Base-by-base conservation (phyloP, 1,140 invertebrate species). In the Holotrichia oblita region DNA sequence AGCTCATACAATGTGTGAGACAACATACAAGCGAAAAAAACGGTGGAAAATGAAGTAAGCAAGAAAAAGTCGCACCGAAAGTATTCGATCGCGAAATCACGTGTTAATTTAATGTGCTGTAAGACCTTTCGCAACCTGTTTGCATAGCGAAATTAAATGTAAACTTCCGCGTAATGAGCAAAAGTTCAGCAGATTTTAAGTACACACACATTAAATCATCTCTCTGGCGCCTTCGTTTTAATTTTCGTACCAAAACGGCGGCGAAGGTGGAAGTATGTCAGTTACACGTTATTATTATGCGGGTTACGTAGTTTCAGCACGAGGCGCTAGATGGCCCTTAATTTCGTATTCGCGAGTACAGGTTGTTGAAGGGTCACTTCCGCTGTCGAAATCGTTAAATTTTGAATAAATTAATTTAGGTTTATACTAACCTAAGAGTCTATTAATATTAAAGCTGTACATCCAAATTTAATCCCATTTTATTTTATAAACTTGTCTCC, bases 191-290 rank as follows among this genome's bases (percentile, higher is more conserved):
- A 69, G 61, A 69, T 27, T 69, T 69, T 69, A 69, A 69, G 22
- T 69, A 69, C 61, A 69, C 27, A 69, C 27, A 69, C 61, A 69
- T 69, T 69, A 69, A 69, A 69, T 69, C 61, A 69, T 69, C 61
- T 55, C 48, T 17, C 0, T 20, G 61, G 27, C 61, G 61, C 20
- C 22, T 20, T 69, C 20, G 9, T 69, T 69, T 69, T 69, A 69
- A 69, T 69, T 69, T 69, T 69, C 61, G 17, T 20, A 69, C 22
- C 61, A 27, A 14, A 34, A 27, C 20, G 22, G 22, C 61, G 12
- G 20, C 22, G 61, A 24, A 17, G 61, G 22, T 14, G 61, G 22
- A 27, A 69, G 61, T 34, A 69, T 20, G 61, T 69, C 61, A 27
- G 22, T 22, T 69, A 69, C 61, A 69, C 61, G 22, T 34, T 24